Conservation (phyloP, 2,797 vertebrate species). For the Myripristis murdjan region DNA sequence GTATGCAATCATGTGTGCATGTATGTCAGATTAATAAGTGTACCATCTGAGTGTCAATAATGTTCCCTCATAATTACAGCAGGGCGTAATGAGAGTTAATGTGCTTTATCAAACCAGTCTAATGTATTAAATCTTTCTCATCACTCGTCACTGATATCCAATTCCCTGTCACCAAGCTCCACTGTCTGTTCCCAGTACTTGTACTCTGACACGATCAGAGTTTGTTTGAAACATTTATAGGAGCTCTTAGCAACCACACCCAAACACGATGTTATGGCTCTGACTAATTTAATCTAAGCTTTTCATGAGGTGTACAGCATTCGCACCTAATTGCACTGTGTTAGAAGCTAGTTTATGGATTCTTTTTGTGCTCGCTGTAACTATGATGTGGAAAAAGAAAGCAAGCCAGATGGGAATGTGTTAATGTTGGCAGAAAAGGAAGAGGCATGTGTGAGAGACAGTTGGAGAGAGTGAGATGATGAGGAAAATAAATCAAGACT, state of each 20-base stretch:
- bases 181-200: slow-evolving; percentile 42
- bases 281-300: slow-evolving; percentile 52
- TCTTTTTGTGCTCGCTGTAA: slow-evolving; percentile 18
- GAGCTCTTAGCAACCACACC: slow-evolving; percentile 48
- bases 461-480: slow-evolving; percentile 5
- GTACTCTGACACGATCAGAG: slow-evolving; percentile 47
- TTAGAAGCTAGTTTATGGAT: neutral
- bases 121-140: slow-evolving; percentile 57
- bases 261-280: slow-evolving; percentile 42
- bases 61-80: slow-evolving; percentile 63
- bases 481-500: slow-evolving; percentile 15
- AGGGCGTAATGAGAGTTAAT: slow-evolving; percentile 71
- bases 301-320: slow-evolving; percentile 14
- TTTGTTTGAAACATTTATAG: slow-evolving; percentile 18
- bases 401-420: neutral
- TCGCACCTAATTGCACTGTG: slow-evolving; percentile 4
- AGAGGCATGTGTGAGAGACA: slow-evolving; percentile 2
- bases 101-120: slow-evolving; percentile 51
- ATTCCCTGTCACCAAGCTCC: slow-evolving; percentile 31
- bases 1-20: slow-evolving; percentile 22
- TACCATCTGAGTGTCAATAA: slow-evolving; percentile 51
- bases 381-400: slow-evolving; percentile 21
- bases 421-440: neutral
- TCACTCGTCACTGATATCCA: slow-evolving; percentile 38
- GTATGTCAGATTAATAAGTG: slow-evolving; percentile 32